Conservation (phyloP, 2,888 invertebrate species). For the Lasius fuliginosus region DNA sequence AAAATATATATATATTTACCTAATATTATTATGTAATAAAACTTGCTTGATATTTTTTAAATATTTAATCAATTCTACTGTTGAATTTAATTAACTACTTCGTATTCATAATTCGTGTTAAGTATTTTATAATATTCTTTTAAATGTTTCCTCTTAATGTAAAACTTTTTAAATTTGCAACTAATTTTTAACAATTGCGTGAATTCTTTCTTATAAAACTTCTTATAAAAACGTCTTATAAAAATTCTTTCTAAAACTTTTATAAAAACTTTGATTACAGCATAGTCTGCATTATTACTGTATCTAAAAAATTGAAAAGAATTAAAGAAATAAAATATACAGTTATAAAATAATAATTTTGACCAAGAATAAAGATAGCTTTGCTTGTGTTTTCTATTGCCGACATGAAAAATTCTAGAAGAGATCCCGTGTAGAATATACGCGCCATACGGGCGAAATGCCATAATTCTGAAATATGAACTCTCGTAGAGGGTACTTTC, state of each 20-base stretch:
- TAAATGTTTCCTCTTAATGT: background rate
- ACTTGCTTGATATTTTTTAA: background rate
- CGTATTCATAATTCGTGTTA: background rate
- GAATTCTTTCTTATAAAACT: background rate
- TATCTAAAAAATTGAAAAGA: background rate
- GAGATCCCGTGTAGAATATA: slow-evolving; percentile 50
- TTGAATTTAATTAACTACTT: background rate
- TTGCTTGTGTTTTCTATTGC: background rate
- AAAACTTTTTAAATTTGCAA: background rate
- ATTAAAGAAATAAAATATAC: background rate
- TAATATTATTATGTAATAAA: slow-evolving; percentile 4
- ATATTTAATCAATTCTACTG: background rate
- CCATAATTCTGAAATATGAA: slow-evolving; percentile 80
- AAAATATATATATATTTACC: slow-evolving; percentile 27
- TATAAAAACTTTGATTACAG: background rate
- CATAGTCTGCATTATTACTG: background rate
- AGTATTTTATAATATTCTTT: background rate
- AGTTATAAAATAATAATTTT: background rate
- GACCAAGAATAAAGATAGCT: background rate
- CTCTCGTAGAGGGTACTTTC: slow-evolving; percentile 71
- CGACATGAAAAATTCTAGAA: slow-evolving; percentile 5
- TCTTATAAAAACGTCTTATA: background rate
- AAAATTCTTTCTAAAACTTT: background rate
- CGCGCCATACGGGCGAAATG: slow-evolving; percentile 62
- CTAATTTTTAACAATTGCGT: background rate